Evolutionary conservation across 2,797 vertebrate genomes (phyloP).

Genomic region (Cheirogaleus major): DNA sequence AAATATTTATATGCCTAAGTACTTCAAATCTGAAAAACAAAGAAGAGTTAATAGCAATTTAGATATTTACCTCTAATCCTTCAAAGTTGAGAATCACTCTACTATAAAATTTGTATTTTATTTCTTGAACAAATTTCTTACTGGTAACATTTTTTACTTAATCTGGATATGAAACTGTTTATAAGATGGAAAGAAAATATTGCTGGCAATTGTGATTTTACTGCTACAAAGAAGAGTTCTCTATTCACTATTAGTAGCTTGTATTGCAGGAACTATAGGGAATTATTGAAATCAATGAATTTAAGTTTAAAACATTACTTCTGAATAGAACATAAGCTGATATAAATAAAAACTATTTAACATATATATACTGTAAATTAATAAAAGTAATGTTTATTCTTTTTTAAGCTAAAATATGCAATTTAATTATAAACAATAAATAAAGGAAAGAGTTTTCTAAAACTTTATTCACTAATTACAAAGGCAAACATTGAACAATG

Average conservation of each 20-base stretch:
- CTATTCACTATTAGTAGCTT: not conserved
- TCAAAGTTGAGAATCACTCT: not conserved
- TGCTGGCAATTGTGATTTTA: not conserved
- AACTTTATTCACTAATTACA: slow-evolving; percentile 71
- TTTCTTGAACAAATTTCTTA: not conserved
- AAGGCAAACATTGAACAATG: slow-evolving; percentile 63
- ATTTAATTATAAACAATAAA: slow-evolving; percentile 30
- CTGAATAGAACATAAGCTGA: not conserved
- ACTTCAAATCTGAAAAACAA: not conserved
- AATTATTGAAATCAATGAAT: not conserved
- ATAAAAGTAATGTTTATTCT: not conserved
- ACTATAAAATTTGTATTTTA: not conserved
- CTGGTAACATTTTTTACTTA: not conserved
- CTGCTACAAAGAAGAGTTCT: not conserved
- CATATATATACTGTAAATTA: not conserved
- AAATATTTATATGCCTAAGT: not conserved
- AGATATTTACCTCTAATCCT: not conserved
- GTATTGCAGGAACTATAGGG: not conserved
- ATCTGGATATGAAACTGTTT: not conserved
- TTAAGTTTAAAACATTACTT: slow-evolving; percentile 23
- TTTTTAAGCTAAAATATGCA: slow-evolving; percentile 37
- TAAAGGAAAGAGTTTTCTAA: not conserved
- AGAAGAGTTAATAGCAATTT: not conserved
- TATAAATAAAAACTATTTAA: not conserved
- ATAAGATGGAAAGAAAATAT: not conserved